A percentile compares a stretch with the other conserved stretches of the same genome.
Evolutionary conservation across 2,888 invertebrate species (phyloP).

Genomic region (Panzeria rudis): DNA sequence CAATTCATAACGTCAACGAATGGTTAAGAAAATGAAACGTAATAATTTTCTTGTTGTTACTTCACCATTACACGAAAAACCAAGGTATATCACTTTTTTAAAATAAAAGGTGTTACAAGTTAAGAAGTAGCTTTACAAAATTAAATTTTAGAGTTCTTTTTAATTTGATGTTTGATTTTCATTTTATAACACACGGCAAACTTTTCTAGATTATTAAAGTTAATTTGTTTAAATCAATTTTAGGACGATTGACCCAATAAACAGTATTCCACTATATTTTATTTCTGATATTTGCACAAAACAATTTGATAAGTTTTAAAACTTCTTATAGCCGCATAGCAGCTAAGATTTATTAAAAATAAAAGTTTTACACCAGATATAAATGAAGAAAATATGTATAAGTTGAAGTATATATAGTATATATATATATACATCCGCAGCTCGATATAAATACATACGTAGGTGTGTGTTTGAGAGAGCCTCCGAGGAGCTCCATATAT

Average conservation of each 20-base stretch:
- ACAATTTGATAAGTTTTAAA: slow-evolving; percentile 16
- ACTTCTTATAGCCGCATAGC: slow-evolving; percentile 41
- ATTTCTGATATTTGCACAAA: slow-evolving; percentile 27
- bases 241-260: slow-evolving; percentile 29
- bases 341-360: slow-evolving; percentile 56
- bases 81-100: slow-evolving; percentile 3
- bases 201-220: slow-evolving; percentile 5
- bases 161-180: neutral
- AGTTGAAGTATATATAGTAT: slow-evolving; percentile 58
- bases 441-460: slow-evolving; percentile 52
- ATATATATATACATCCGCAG: slow-evolving; percentile 47
- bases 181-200: slow-evolving; percentile 26
- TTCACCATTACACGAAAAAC: slow-evolving; percentile 58
- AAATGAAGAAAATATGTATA: slow-evolving; percentile 72
- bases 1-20: slow-evolving; percentile 66
- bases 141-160: slow-evolving; percentile 10
- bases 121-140: neutral
- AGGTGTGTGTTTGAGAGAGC: slow-evolving; percentile 50
- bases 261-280: slow-evolving; percentile 20
- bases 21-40: slow-evolving; percentile 70
- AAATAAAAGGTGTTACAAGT: slow-evolving; percentile 26
- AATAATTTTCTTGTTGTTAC: slow-evolving; percentile 68
- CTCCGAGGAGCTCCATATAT: slow-evolving; percentile 33
- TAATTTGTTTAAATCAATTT: slow-evolving; percentile 18
- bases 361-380: slow-evolving; percentile 64